Conservation (phyloP, 1,140 invertebrate genomes). For the Aphidius gifuensis region DNA sequence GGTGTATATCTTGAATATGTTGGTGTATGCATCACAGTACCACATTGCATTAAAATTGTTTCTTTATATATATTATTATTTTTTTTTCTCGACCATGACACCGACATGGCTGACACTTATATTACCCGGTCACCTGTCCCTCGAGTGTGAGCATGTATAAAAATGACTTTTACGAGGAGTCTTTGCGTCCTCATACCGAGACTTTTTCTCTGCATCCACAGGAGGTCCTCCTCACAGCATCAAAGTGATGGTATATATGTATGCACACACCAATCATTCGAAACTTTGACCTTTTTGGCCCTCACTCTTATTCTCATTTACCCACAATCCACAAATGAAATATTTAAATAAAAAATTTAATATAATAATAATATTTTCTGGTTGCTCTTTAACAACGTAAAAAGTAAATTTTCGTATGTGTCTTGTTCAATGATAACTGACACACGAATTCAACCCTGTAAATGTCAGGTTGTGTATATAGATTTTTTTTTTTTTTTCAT, state of each 20-base stretch:
- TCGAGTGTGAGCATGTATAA: conserved; percentile 34
- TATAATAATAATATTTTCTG: no score
- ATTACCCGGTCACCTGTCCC: conserved; percentile 47
- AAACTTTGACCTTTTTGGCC: no score
- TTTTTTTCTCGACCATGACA: conserved; percentile 19
- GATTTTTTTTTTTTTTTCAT: no score
- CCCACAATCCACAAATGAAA: no score
- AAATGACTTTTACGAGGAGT: conserved; percentile 52
- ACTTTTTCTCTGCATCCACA: conserved; percentile 34
- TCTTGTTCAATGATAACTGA: no score
- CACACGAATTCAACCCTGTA: background rate
- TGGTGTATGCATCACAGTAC: background rate
- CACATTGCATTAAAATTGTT: conserved; percentile 15
- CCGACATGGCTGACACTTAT: conserved; percentile 7
- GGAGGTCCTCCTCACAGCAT: conserved; percentile 40
- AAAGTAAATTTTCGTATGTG: no score
- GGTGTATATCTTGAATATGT: background rate
- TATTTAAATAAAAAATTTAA: no score
- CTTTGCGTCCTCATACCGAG: conserved; percentile 27
- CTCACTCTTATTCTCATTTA: background rate
- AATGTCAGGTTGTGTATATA: no score
- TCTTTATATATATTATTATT: background rate
- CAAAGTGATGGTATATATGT: no score
- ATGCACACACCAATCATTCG: no score
- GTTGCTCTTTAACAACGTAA: no score